Base-by-base conservation (phyloP, 2,888 invertebrate genomes). In the Chydorus sphaericus region DNA sequence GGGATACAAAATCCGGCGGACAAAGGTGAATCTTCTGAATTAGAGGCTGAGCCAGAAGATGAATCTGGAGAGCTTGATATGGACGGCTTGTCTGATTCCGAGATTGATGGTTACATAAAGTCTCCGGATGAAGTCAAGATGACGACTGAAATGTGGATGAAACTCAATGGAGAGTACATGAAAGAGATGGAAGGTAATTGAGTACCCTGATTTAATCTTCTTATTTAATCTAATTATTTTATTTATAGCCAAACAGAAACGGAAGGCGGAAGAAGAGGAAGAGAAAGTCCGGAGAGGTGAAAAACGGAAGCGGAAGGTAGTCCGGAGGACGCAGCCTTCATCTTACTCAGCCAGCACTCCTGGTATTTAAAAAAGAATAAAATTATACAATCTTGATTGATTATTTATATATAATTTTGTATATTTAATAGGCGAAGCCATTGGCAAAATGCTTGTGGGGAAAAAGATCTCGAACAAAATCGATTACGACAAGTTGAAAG, bases 381-480 rank as follows among this genome's bases (percentile, higher is more conserved):
- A 56, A 33, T 30, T 36, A 18, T 31, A 48, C 53, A 18, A 44
- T 23, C 10, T 39, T 10, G 20, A 26, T 18, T 48, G 28, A 33
- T 18, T 31, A 28, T 51, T 33, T 16, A 16, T 18, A 14, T 11
- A 10, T 33, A 33, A 18, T 31, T 33, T 28, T 18, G 39, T 44
- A 38, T 1, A 3, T 26, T 37, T 57, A 57, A 78, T 79, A 56
- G 88, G 86, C 3, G 94, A 96, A 71, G 96, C 96, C 0, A 91
- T 97, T 48, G 90, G 91, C 68, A 93, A 92, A 72, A 92, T 97
- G 81, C 73, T 97, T 20, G 88, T 86, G 62, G 96, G 96, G 68
- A 93, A 93, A 71, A 88, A 88, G 67, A 85, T 97, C 61, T 97
- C 97, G 3, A 82, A 81, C 4, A 98, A 98, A 76, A 94, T 98